phyloP scores from a whole-genome alignment of 2,113 vertebrate species.

The Lagenorhynchus albirostris region DNA sequence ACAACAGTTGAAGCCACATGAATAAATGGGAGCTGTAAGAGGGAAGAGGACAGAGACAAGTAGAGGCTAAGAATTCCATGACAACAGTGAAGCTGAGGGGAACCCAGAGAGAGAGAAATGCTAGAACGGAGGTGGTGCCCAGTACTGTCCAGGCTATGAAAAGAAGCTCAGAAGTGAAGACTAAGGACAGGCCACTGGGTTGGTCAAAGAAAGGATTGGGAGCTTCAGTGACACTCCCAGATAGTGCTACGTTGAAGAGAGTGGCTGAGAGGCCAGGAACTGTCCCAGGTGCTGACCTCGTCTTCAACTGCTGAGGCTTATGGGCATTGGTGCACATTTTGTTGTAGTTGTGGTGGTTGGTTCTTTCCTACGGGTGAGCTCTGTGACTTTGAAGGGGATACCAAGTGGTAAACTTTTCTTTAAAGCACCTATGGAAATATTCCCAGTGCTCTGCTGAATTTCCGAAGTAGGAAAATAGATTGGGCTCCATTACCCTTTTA shows the following conservation, averaged over 20 bases:
- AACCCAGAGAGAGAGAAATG: not conserved
- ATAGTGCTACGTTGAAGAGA: rapidly evolving
- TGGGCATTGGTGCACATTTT: rapidly evolving
- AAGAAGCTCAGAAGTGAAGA: not conserved
- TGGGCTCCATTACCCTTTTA: not conserved
- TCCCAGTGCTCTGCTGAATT: not conserved
- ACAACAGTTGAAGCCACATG: not conserved
- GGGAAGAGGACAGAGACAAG: not conserved
- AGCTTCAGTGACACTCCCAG: rapidly evolving
- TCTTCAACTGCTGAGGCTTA: too few relatives aligned
- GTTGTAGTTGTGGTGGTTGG: not conserved
- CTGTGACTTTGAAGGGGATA: not conserved
- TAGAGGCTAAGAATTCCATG: not conserved
- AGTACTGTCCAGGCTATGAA: too few relatives aligned
- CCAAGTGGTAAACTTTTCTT: not conserved
- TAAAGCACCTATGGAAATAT: not conserved
- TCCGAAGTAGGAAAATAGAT: not conserved
- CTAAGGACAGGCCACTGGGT: not conserved
- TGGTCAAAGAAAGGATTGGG: not conserved
- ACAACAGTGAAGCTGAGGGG: not conserved
- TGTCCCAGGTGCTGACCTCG: not conserved
- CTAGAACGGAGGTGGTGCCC: rapidly evolving
- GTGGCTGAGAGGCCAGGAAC: too few relatives aligned
- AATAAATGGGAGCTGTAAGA: not conserved
- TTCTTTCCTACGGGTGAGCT: not conserved